phyloP scores from a whole-genome alignment of 2,113 vertebrate genomes.

The Atrichornis clamosus region DNA sequence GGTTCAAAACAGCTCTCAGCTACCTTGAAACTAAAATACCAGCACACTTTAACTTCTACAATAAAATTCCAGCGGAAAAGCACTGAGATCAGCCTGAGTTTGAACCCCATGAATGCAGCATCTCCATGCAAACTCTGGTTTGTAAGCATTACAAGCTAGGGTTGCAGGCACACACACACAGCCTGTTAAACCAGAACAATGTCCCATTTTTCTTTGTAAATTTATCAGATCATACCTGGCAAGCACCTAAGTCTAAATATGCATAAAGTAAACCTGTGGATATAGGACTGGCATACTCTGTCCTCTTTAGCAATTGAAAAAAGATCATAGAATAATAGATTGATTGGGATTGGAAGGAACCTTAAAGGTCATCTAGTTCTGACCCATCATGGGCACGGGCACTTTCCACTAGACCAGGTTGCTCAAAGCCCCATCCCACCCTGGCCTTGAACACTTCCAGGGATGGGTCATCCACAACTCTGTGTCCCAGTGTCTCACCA shows the following conservation, averaged over 20 bases:
- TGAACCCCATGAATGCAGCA: neutral
- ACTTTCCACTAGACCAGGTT: neutral
- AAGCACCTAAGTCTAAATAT: neutral
- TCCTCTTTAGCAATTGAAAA: neutral
- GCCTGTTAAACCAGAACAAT: neutral
- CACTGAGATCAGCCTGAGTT: neutral
- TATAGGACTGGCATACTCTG: neutral
- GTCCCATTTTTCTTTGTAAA: neutral
- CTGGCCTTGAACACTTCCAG: neutral
- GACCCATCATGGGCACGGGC: neutral
- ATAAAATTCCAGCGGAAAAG: neutral
- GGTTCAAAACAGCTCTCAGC: neutral
- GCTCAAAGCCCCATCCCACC: neutral
- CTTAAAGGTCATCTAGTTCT: neutral
- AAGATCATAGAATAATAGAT: neutral
- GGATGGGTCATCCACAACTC: neutral
- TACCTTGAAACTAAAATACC: neutral
- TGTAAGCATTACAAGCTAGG: neutral
- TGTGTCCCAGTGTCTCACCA: neutral
- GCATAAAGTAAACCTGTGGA: neutral
- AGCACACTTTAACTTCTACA: neutral
- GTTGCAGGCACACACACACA: neutral
- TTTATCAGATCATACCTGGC: neutral
- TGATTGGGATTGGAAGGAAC: neutral
- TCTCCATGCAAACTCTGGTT: neutral